These are phyloP conservation scores for Amphiprion clarkii DNA, from an alignment of 2,797 vertebrate species.

Conservation along the genomic window DNA sequence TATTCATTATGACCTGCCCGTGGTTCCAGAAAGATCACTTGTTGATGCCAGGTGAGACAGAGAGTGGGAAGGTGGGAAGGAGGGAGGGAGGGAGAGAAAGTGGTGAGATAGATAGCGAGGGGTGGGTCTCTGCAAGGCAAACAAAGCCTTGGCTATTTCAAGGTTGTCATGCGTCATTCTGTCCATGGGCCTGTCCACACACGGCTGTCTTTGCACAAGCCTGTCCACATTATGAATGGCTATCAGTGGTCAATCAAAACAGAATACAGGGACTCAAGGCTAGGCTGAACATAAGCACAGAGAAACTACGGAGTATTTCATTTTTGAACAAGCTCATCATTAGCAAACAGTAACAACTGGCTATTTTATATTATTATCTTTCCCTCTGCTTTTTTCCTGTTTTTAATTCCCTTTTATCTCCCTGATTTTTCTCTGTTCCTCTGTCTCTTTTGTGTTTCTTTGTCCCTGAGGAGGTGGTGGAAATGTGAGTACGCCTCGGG, in stretches of 20 bases:
- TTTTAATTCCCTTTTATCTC: not conserved
- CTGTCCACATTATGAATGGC: constrained; percentile 64
- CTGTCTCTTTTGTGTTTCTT: constrained; percentile 28
- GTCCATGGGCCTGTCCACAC: constrained; percentile 55
- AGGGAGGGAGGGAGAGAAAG: not conserved
- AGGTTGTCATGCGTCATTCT: constrained; percentile 72
- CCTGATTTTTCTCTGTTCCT: not conserved
- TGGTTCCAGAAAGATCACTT: constrained; percentile 61
- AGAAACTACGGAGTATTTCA: not conserved
- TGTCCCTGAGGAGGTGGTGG: constrained; percentile 17
- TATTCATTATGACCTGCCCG: constrained; percentile 42
- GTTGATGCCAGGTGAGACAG: constrained; percentile 52
- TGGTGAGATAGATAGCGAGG: not conserved
- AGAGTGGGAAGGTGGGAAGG: not conserved
- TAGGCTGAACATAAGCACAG: not conserved
- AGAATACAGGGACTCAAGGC: constrained; percentile 30
- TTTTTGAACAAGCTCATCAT: constrained; percentile 22
- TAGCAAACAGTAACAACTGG: constrained; percentile 33
- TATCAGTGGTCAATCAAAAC: constrained; percentile 59
- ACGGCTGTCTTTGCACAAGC: constrained; percentile 56
- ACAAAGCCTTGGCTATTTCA: constrained; percentile 69
- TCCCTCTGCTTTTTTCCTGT: not conserved
- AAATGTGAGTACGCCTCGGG: constrained; percentile 37
- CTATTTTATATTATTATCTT: not conserved
- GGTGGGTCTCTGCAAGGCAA: constrained; percentile 43